Evolutionary conservation across 2,113 vertebrate species (phyloP).

Genomic region (Maccullochella peelii): DNA sequence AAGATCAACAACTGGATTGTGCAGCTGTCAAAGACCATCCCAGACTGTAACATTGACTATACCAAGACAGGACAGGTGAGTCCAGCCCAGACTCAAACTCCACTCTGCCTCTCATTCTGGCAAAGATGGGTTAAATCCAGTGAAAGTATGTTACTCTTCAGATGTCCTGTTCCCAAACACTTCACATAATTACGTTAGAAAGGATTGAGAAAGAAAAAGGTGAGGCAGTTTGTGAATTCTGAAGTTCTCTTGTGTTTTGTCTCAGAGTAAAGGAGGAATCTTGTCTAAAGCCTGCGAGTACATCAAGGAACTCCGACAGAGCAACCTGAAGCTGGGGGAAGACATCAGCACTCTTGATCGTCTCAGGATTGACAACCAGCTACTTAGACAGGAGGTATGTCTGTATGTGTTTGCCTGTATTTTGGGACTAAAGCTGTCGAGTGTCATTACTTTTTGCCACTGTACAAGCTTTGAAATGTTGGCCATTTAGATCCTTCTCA

Average conservation of each 20-base stretch:
- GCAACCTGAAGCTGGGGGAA: conserved; percentile 90
- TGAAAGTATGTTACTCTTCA: background rate
- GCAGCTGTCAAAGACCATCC: conserved; percentile 95
- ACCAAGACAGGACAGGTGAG: conserved; percentile 94
- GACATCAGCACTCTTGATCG: conserved; percentile 90
- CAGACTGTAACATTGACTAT: conserved; percentile 93
- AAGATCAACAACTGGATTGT: conserved; percentile 99
- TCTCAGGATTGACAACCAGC: conserved; percentile 92
- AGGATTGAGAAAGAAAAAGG: background rate
- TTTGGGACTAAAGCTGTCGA: background rate
- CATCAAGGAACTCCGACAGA: conserved; percentile 93
- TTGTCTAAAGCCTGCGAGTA: conserved; percentile 96
- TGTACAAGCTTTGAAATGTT: background rate
- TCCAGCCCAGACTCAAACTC: background rate
- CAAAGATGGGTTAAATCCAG: no score
- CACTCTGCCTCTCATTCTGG: background rate
- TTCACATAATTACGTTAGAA: background rate
- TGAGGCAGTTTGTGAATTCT: background rate
- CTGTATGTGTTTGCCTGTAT: background rate
- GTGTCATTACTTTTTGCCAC: background rate
- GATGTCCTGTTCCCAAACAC: background rate
- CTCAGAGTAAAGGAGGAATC: conserved; percentile 94
- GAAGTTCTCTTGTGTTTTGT: background rate
- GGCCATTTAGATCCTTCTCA: background rate
- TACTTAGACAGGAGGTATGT: conserved; percentile 90